Evolutionary conservation across 1,140 invertebrate species (phyloP).

Genomic region (Pachypeltis micranthus): DNA sequence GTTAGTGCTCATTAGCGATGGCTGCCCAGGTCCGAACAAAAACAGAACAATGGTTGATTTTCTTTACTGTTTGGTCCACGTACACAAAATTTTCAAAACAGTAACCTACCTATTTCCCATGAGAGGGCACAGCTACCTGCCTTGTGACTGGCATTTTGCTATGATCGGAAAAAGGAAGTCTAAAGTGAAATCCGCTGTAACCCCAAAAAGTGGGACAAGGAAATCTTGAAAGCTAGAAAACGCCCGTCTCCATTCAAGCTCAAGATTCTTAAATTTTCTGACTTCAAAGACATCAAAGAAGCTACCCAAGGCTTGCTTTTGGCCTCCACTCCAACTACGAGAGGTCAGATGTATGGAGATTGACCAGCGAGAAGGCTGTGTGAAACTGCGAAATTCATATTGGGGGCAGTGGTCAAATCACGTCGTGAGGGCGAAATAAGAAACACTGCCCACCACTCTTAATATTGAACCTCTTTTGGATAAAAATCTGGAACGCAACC

Average conservation of each 20-base stretch:
- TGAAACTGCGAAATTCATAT: too few relatives aligned
- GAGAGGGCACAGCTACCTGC: neutral
- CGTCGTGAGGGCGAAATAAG: too few relatives aligned
- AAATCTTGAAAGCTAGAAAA: neutral
- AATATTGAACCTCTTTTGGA: too few relatives aligned
- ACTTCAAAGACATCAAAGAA: slow-evolving; percentile 25
- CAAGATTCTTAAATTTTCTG: slow-evolving; percentile 15
- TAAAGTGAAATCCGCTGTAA: neutral
- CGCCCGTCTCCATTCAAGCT: slow-evolving; percentile 3
- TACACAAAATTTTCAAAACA: neutral
- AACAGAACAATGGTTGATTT: too few relatives aligned
- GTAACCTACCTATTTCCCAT: neutral
- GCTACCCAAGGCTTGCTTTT: slow-evolving; percentile 17
- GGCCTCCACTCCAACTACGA: too few relatives aligned
- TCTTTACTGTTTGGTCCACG: neutral
- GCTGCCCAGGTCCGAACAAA: neutral
- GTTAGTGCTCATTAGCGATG: slow-evolving; percentile 3
- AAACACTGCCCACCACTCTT: too few relatives aligned
- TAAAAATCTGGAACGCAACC: too few relatives aligned
- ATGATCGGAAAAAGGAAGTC: neutral
- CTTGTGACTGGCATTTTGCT: neutral
- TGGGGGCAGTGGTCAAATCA: too few relatives aligned
- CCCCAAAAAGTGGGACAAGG: neutral
- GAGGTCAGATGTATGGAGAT: too few relatives aligned
- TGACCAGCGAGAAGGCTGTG: too few relatives aligned